Evolutionary conservation across 2,113 vertebrate genomes (phyloP).

Genomic region (Cairina moschata): DNA sequence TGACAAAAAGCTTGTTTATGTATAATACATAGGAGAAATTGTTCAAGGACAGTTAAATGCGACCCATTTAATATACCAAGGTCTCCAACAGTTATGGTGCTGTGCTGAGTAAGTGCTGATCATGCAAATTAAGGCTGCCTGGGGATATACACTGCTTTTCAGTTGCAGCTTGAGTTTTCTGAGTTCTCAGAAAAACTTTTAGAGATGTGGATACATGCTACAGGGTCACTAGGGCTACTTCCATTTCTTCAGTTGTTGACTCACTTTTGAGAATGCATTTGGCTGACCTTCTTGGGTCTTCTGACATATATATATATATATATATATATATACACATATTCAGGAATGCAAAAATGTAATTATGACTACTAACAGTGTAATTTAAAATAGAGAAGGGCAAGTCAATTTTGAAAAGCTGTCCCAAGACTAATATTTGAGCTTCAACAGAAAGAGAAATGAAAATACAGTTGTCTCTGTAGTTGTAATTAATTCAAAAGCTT

Average conservation of each 20-base stretch:
- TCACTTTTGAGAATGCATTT: slow-evolving; percentile 1
- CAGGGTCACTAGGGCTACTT: slow-evolving; percentile 51
- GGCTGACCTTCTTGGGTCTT: slow-evolving; percentile 8
- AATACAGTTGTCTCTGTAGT: not conserved
- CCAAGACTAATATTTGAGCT: slow-evolving; percentile 20
- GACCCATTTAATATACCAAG: slow-evolving; percentile 54
- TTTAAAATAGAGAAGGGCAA: not conserved
- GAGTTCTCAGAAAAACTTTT: slow-evolving; percentile 62
- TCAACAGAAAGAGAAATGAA: slow-evolving; percentile 1
- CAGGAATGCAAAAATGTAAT: slow-evolving; percentile 22
- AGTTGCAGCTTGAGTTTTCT: slow-evolving; percentile 52
- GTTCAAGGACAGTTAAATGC: slow-evolving; percentile 66
- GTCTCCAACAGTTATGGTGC: slow-evolving; percentile 32
- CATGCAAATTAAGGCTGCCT: slow-evolving; percentile 68
- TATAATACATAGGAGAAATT: slow-evolving; percentile 52
- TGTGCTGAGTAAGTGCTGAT: slow-evolving; percentile 60
- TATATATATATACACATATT: not conserved
- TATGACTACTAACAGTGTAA: not conserved
- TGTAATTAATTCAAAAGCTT: slow-evolving; percentile 10
- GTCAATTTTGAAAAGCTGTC: slow-evolving; percentile 9
- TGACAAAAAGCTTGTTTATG: slow-evolving; percentile 64
- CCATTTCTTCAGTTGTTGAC: slow-evolving; percentile 5
- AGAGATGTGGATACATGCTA: slow-evolving; percentile 39
- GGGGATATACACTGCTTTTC: slow-evolving; percentile 55
- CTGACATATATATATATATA: not conserved